These are phyloP conservation scores for Drosophila lowei DNA, from an alignment of 1,140 invertebrate species.

Conservation along the genomic window DNA sequence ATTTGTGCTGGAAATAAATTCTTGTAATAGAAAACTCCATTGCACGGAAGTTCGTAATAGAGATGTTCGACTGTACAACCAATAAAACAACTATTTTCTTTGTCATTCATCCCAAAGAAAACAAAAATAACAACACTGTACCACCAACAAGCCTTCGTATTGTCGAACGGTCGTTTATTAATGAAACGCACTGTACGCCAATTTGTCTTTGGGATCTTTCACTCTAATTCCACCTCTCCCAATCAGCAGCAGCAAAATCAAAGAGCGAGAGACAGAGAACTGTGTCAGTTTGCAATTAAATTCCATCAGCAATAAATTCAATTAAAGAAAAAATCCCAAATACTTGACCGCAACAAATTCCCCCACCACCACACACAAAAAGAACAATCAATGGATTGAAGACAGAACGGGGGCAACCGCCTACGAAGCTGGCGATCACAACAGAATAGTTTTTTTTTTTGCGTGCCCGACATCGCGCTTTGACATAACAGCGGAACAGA, in stretches of 20 bases:
- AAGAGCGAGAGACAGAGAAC: constrained; percentile 18
- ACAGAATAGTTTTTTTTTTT: constrained; percentile 59
- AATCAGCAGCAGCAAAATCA: constrained; percentile 9
- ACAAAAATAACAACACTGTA: no score
- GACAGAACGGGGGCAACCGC: constrained; percentile 20
- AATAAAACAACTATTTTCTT: no score
- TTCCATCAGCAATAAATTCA: constrained; percentile 29
- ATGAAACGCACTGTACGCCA: no score
- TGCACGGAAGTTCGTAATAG: no score
- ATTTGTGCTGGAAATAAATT: no score
- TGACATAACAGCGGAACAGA: no score
- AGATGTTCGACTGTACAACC: no score
- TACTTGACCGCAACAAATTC: constrained; percentile 19
- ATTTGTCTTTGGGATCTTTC: background rate
- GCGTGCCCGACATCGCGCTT: constrained; percentile 8
- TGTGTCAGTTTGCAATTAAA: constrained; percentile 64
- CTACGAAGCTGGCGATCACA: constrained; percentile 66
- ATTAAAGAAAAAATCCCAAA: constrained; percentile 22
- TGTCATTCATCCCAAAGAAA: no score
- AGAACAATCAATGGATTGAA: constrained; percentile 19
- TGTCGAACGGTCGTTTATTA: no score
- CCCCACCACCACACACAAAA: background rate
- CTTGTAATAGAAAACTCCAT: no score
- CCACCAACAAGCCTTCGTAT: no score
- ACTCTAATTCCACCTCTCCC: background rate